Conservation (phyloP, 2,888 invertebrate genomes). For the Aelia acuminata region DNA sequence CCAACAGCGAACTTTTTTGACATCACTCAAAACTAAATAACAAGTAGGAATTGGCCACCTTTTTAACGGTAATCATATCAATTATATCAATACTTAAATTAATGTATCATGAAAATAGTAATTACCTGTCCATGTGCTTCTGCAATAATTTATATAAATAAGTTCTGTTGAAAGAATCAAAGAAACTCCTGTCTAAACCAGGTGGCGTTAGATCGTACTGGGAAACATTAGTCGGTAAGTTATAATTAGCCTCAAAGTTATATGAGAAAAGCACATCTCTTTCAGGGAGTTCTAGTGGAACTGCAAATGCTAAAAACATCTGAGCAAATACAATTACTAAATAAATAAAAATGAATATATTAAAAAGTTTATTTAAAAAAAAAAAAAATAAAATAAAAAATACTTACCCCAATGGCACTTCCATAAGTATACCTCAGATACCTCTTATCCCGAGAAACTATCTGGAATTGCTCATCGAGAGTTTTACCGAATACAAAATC, state of each 20-base stretch:
- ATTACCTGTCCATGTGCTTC: slow-evolving; percentile 60
- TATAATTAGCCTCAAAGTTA: slow-evolving; percentile 68
- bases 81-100: no score
- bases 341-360: neutral
- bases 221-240: slow-evolving; percentile 67
- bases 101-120: neutral
- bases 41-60: no score
- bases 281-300: slow-evolving; percentile 67
- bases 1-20: no score
- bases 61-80: no score
- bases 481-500: neutral
- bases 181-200: slow-evolving; percentile 53
- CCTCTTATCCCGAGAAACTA: slow-evolving; percentile 65
- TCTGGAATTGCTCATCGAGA: slow-evolving; percentile 63
- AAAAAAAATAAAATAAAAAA: neutral
- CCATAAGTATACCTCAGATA: slow-evolving; percentile 66
- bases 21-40: no score
- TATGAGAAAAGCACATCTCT: slow-evolving; percentile 67
- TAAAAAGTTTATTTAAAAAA: neutral
- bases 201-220: slow-evolving; percentile 64
- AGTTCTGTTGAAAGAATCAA: slow-evolving; percentile 61
- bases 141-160: slow-evolving; percentile 62
- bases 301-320: slow-evolving; percentile 67
- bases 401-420: slow-evolving; percentile 66
- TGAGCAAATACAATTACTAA: slow-evolving; percentile 61